Base-by-base conservation (phyloP, 1,140 invertebrate species). In the Hyles euphorbiae region DNA sequence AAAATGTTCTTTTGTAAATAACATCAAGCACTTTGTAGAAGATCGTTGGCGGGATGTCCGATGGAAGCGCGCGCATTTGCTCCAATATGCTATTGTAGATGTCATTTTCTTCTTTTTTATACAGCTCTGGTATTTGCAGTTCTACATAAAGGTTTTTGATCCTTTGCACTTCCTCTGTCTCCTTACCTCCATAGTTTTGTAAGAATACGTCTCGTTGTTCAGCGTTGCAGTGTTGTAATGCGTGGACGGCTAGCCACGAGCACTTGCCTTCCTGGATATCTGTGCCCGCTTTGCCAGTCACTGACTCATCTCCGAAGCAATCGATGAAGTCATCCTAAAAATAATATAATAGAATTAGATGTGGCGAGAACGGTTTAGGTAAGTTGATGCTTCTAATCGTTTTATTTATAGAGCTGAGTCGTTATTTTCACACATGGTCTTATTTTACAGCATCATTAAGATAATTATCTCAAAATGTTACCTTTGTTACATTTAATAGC, bases 201-300 rank as follows among this genome's bases (percentile, higher is more conserved):
- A 93, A 83, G 66, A 97, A 89, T 43, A 94, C 83, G 65, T 91
- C 83, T 66, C 88, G 89, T 76, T 98, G 96, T 45, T 91, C 82
- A 0, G 90, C 74, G 67, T 90, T 92, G 53, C 92, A 94, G 60
- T 90, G 90, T 77, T 95, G 92, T 10, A 98, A 78, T 8, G 96
- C 96, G 43, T 94, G 92, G 3, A 97, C 94, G 3, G 94, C 92
- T 8, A 98, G 79, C 97, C 97, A 98, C 7, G 95, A 92, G 83
- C 97, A 98, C 90, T 98, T 98, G 33, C 95, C 96, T 74, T 97
- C 96, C 76, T 94, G 90, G 57, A 98, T 98, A 74, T 98, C 97
- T 1, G 92, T 96, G 0, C 95, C 95, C n/a, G 91, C 82, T 89
- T 98, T 98, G 9, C 96, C 96, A 5, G 93, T 96, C 1, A 94